A percentile compares a stretch with the other conserved stretches of the same genome.
These are phyloP conservation scores for Nebria ingens DNA, from an alignment of 1,140 invertebrate species.

Conservation along the genomic window DNA sequence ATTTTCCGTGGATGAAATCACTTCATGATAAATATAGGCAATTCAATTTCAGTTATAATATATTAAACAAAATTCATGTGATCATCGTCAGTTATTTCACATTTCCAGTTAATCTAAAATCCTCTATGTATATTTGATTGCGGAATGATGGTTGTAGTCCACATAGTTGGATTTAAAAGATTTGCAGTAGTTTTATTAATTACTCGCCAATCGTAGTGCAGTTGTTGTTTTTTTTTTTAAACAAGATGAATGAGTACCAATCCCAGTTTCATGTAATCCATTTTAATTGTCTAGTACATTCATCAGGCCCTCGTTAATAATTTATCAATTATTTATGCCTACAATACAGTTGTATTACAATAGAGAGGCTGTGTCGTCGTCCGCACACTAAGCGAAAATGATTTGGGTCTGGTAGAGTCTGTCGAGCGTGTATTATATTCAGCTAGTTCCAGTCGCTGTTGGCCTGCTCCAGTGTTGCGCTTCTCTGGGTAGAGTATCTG, in stretches of 20 bases:
- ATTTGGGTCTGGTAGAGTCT: background rate
- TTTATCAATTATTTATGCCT: conserved; percentile 7
- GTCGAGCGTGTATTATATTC: background rate
- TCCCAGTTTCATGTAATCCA: background rate
- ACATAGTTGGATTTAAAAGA: no score
- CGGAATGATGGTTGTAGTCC: no score
- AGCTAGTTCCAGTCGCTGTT: background rate
- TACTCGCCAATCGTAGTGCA: no score
- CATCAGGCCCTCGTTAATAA: background rate
- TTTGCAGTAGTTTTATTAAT: no score
- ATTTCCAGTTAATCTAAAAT: no score
- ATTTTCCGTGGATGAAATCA: no score
- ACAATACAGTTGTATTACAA: background rate
- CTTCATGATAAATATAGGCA: no score
- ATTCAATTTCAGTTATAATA: no score
- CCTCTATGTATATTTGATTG: no score
- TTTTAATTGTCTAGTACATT: background rate
- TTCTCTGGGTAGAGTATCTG: background rate
- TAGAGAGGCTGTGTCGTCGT: background rate
- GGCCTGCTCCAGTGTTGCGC: background rate
- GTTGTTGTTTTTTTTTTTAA: background rate
- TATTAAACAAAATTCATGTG: no score
- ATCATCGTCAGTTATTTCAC: no score
- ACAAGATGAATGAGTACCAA: background rate
- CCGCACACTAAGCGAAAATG: no score